phyloP scores from a whole-genome alignment of 2,797 vertebrate genomes.

The Falco concolor region DNA sequence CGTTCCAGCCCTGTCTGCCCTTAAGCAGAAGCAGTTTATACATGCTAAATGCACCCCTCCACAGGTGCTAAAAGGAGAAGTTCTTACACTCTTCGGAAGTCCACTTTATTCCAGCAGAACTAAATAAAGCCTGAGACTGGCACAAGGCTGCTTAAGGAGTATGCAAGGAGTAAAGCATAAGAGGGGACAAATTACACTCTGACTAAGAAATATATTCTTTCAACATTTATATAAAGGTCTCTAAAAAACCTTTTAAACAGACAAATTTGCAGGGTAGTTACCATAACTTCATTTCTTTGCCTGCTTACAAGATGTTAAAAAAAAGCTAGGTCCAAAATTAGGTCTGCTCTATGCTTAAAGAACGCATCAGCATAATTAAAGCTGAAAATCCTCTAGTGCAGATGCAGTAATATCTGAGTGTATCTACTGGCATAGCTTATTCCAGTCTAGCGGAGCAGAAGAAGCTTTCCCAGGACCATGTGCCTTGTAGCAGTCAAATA shows the following conservation, averaged over 20 bases:
- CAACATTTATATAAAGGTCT: background rate
- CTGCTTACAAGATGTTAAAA: background rate
- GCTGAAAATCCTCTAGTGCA: background rate
- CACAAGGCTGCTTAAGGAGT: background rate
- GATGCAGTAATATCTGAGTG: background rate
- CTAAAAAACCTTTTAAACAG: background rate
- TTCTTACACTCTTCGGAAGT: conserved; percentile 20
- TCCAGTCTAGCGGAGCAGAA: conserved; percentile 18
- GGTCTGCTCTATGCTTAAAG: background rate
- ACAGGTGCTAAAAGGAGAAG: conserved; percentile 7
- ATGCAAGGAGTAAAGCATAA: background rate
- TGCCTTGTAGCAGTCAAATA: background rate
- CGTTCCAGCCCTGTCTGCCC: background rate
- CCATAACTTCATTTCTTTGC: background rate
- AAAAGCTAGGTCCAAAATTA: background rate
- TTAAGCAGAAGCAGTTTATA: background rate
- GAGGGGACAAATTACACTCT: background rate
- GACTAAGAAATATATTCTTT: background rate
- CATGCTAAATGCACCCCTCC: background rate
- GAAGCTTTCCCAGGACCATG: background rate
- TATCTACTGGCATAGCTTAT: background rate
- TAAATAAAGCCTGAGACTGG: conserved; percentile 40
- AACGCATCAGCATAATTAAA: conserved; percentile 29
- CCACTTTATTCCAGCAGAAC: background rate
- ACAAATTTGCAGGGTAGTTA: background rate